Percentiles rank a stretch among this genome's conserved stretches.
phyloP scores from a whole-genome alignment of 1,140 invertebrate species.

The Triops cancriformis region DNA sequence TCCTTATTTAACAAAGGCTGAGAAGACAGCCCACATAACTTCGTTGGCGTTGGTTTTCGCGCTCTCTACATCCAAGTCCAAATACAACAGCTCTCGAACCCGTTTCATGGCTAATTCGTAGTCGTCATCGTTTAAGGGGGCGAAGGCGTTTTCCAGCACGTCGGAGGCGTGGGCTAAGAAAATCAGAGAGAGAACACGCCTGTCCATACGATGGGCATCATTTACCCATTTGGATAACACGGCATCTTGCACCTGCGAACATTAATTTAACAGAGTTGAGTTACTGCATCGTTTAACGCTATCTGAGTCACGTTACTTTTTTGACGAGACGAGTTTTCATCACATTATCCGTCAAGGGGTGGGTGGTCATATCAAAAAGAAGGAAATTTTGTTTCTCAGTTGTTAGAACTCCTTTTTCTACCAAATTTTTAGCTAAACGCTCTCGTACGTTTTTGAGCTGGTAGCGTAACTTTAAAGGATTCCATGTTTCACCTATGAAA shows the following conservation, averaged over 20 bases:
- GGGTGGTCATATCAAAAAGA: constrained; percentile 99
- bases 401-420: constrained; percentile 98
- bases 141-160: constrained; percentile 99
- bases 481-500: constrained; percentile 94
- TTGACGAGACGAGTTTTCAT: constrained; percentile 96
- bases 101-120: constrained; percentile 97
- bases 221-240: constrained; percentile 94
- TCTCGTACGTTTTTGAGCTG: constrained; percentile 98
- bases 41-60: constrained; percentile 79
- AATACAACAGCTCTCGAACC: constrained; percentile 86
- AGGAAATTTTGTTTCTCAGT: constrained; percentile 99
- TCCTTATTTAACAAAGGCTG: constrained; percentile 92
- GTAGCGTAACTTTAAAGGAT: constrained; percentile 95
- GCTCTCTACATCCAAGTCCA: constrained; percentile 91
- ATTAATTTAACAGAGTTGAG: constrained; percentile 19
- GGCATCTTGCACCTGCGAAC: constrained; percentile 84
- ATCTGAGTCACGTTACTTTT: constrained; percentile 55
- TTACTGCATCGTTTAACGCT: neutral
- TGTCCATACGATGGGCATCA: constrained; percentile 95
- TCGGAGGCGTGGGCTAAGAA: constrained; percentile 96
- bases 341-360: constrained; percentile 91
- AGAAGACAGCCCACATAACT: constrained; percentile 97
- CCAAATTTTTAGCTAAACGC: constrained; percentile 96
- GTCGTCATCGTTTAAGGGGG: constrained; percentile 93
- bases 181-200: constrained; percentile 80